phyloP scores from a whole-genome alignment of 2,888 invertebrate genomes.

The Blastobasis lacticolella region DNA sequence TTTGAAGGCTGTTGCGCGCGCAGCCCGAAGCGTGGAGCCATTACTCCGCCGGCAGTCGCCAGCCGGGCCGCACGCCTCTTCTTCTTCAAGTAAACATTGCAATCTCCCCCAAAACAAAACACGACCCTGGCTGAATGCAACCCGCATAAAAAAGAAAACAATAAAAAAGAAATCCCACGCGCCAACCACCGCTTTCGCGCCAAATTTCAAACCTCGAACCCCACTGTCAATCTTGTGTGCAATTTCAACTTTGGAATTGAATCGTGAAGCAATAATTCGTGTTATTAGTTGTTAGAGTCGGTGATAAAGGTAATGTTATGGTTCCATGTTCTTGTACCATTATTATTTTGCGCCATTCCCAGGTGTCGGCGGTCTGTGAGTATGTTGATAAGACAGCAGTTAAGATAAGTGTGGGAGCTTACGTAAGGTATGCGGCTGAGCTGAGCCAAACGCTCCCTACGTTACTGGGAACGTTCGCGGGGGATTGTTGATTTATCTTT shows the following conservation, averaged over 20 bases:
- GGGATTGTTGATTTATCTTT: not conserved
- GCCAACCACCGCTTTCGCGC: conserved; percentile 12
- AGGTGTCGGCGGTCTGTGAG: conserved; percentile 36
- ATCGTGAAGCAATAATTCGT: conserved; percentile 55
- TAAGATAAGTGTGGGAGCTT: conserved; percentile 47
- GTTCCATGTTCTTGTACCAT: conserved; percentile 29
- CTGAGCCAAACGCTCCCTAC: conserved; percentile 25
- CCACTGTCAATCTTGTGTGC: conserved; percentile 36
- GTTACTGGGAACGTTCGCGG: conserved; percentile 7
- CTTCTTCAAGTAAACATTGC: conserved; percentile 50
- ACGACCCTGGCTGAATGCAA: conserved; percentile 62
- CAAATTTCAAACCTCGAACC: conserved; percentile 24
- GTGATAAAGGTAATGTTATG: conserved; percentile 32
- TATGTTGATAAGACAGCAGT: conserved; percentile 45
- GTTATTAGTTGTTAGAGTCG: conserved; percentile 45
- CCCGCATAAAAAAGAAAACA: conserved; percentile 23
- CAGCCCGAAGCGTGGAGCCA: conserved; percentile 37
- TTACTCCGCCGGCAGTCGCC: conserved; percentile 67
- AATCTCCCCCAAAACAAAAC: conserved; percentile 52
- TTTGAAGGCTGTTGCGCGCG: conserved; percentile 48
- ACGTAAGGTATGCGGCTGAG: conserved; percentile 54
- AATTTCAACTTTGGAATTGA: conserved; percentile 37
- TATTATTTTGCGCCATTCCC: conserved; percentile 17
- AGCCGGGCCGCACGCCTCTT: conserved; percentile 65
- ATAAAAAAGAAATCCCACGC: conserved; percentile 16